Conservation (phyloP, 2,113 vertebrate genomes). For the Jacana jacana region DNA sequence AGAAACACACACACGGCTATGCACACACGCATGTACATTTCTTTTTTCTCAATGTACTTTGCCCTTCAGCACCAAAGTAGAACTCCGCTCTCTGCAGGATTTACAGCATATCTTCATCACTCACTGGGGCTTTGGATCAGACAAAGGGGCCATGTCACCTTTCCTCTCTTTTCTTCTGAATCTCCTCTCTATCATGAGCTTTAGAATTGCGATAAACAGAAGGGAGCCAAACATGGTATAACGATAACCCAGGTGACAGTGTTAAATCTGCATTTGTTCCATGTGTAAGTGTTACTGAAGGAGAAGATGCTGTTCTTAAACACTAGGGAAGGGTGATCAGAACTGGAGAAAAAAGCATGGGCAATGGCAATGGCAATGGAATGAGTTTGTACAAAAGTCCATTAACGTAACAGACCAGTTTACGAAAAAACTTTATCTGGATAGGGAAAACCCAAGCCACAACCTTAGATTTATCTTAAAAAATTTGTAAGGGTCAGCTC, state of each 20-base stretch:
- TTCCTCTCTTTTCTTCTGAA: neutral
- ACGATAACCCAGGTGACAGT: neutral
- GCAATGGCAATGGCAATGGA: neutral
- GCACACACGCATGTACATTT: neutral
- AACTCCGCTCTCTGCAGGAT: neutral
- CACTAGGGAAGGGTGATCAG: neutral
- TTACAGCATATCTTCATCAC: neutral
- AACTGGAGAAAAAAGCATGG: neutral
- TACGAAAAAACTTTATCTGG: neutral
- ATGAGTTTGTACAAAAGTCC: neutral
- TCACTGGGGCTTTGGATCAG: neutral
- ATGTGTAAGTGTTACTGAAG: neutral
- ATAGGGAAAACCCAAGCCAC: neutral
- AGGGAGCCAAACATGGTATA: neutral
- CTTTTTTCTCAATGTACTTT: neutral
- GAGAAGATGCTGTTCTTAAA: neutral
- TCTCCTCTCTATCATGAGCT: neutral
- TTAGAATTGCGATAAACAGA: neutral
- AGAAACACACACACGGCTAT: accelerated
- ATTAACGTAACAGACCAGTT: neutral
- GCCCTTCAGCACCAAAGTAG: accelerated
- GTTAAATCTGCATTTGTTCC: neutral
- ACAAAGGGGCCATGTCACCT: neutral
- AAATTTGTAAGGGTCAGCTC: neutral
- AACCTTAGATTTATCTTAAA: neutral